phyloP scores from a whole-genome alignment of 2,113 vertebrate species.

The Pterocles burchelli region DNA sequence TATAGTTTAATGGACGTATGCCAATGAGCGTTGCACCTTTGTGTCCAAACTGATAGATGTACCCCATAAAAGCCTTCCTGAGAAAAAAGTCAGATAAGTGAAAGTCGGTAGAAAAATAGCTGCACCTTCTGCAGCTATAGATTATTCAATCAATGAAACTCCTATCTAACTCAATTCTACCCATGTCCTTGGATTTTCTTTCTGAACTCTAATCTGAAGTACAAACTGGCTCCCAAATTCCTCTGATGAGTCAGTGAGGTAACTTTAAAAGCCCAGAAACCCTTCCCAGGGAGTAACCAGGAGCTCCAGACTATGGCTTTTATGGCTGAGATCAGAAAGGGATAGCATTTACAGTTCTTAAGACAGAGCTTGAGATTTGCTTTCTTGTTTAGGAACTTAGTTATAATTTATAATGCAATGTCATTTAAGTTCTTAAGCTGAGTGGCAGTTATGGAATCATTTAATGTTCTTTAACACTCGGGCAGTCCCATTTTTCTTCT shows the following conservation, averaged over 20 bases:
- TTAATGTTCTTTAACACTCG: background rate
- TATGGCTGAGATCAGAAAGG: background rate
- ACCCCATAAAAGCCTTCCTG: constrained; percentile 47
- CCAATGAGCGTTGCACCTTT: constrained; percentile 15
- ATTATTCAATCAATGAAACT: constrained; percentile 62
- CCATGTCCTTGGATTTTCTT: constrained; percentile 41
- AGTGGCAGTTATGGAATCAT: background rate
- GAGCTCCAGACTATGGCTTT: background rate
- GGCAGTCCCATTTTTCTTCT: background rate
- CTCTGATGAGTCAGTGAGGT: background rate
- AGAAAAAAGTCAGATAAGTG: constrained; percentile 61
- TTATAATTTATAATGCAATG: background rate
- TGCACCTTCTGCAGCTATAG: constrained; percentile 55
- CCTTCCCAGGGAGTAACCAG: background rate
- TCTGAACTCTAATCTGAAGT: constrained; percentile 6
- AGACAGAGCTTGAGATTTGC: background rate
- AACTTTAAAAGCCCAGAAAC: background rate
- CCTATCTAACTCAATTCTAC: constrained; percentile 40
- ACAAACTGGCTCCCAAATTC: background rate
- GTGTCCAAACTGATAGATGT: constrained; percentile 58
- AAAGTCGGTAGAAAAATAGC: constrained; percentile 58
- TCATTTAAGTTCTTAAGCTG: background rate
- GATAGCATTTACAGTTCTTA: background rate
- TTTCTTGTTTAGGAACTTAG: background rate
- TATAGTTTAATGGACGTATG: background rate